These are phyloP conservation scores for Ctenosaura bakeri DNA, from an alignment of 2,797 vertebrate genomes.

Conservation along the genomic window DNA sequence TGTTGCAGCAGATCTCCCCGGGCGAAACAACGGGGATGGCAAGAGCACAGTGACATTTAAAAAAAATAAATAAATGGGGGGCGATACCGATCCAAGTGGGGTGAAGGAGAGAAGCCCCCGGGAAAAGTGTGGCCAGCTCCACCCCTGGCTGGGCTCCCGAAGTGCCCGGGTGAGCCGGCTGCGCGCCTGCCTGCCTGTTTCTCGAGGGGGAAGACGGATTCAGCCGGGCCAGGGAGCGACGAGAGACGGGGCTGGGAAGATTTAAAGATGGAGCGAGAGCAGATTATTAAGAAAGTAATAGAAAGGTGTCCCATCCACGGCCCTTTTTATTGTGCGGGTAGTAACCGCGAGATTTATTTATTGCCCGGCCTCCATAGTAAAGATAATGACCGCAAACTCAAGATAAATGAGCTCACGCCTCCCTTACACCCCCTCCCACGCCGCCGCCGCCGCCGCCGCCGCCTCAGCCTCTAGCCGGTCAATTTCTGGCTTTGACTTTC, in stretches of 20 bases:
- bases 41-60: background rate
- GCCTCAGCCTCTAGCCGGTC: constrained; percentile 65
- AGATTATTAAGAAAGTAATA: constrained; percentile 79
- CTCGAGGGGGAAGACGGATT: constrained; percentile 58
- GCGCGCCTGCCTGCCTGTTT: constrained; percentile 51
- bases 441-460: background rate
- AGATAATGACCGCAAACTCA: constrained; percentile 81
- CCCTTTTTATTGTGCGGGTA: constrained; percentile 68
- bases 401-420: constrained; percentile 75
- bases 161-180: too few relatives aligned
- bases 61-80: background rate
- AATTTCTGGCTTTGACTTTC: constrained; percentile 64
- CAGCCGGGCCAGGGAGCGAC: constrained; percentile 14
- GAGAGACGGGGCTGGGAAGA: constrained; percentile 63
- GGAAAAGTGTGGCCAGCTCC: constrained; percentile 34
- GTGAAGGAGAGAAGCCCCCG: constrained; percentile 8
- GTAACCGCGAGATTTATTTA: constrained; percentile 79
- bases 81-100: background rate
- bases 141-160: too few relatives aligned
- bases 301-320: constrained; percentile 76
- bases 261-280: constrained; percentile 72
- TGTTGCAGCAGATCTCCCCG: too few relatives aligned
- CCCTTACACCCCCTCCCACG: too few relatives aligned
- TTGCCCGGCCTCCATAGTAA: constrained; percentile 77
- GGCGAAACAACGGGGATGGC: too few relatives aligned